Evolutionary conservation across 1,140 invertebrate species (phyloP).

Genomic region (Meteorus sp.): DNA sequence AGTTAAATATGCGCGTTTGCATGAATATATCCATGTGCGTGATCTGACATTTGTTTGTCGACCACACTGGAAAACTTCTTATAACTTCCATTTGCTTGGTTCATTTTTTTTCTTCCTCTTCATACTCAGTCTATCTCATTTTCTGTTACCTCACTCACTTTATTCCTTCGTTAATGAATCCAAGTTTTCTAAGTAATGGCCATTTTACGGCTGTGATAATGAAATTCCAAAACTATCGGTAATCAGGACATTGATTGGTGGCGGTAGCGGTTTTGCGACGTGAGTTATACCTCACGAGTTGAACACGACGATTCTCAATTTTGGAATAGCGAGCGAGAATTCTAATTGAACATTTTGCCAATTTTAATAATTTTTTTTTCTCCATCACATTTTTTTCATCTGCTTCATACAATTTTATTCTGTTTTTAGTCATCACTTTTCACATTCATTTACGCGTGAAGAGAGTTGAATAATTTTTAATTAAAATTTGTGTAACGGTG

Average conservation of each 20-base stretch:
- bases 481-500: too few relatives aligned
- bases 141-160: neutral
- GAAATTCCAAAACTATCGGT: slow-evolving; percentile 53
- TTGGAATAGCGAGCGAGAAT: neutral
- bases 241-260: slow-evolving; percentile 51
- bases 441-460: too few relatives aligned
- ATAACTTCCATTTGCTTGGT: neutral
- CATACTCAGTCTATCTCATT: neutral
- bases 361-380: neutral
- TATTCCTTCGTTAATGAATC: slow-evolving; percentile 15
- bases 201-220: slow-evolving; percentile 52
- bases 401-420: too few relatives aligned
- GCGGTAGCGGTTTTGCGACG: slow-evolving; percentile 33
- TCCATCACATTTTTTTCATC: slow-evolving; percentile 1
- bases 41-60: slow-evolving; percentile 23
- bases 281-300: slow-evolving; percentile 23
- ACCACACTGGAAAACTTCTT: neutral
- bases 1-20: slow-evolving; percentile 10
- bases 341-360: neutral
- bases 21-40: slow-evolving; percentile 25
- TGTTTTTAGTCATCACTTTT: too few relatives aligned
- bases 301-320: neutral
- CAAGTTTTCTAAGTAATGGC: slow-evolving; percentile 46
- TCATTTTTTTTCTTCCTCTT: neutral
- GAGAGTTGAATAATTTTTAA: too few relatives aligned